Conservation (phyloP, 2,888 invertebrate genomes). For the Lepidocyrtinus sp. region DNA sequence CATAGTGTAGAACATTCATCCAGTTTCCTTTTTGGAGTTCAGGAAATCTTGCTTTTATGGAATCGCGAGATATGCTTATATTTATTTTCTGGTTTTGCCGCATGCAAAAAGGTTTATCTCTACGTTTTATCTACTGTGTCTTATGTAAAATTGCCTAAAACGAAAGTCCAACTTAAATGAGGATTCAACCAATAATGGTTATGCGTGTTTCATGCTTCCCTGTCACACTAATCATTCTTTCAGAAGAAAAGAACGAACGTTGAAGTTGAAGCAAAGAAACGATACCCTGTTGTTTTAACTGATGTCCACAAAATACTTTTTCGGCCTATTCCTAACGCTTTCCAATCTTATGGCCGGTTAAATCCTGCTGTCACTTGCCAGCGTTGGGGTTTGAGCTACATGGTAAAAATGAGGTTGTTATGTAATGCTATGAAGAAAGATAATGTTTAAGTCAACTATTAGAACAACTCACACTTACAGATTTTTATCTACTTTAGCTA, state of each 20-base stretch:
- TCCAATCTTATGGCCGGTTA: slow-evolving; percentile 38
- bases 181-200: background rate
- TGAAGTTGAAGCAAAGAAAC: slow-evolving; percentile 33
- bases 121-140: slow-evolving; percentile 4
- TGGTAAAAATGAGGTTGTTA: too few relatives aligned
- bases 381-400: too few relatives aligned
- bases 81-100: too few relatives aligned
- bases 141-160: slow-evolving; percentile 3
- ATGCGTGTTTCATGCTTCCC: slow-evolving; percentile 6
- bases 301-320: slow-evolving; percentile 29
- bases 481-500: too few relatives aligned
- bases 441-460: too few relatives aligned
- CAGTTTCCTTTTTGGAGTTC: slow-evolving; percentile 17
- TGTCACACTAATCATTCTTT: slow-evolving; percentile 25
- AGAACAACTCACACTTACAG: too few relatives aligned
- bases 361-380: too few relatives aligned
- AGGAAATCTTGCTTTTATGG: slow-evolving; percentile 48
- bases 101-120: slow-evolving; percentile 25
- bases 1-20: slow-evolving; percentile 8
- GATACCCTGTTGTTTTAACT: slow-evolving; percentile 53
- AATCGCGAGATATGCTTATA: slow-evolving; percentile 14
- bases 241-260: background rate
- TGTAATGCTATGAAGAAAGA: too few relatives aligned
- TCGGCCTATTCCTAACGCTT: slow-evolving; percentile 30
- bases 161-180: background rate